Evolutionary conservation across 2,888 invertebrate species (phyloP), one percentile per base, ranked within the genome.

Genomic region (Rhingia campestris): DNA sequence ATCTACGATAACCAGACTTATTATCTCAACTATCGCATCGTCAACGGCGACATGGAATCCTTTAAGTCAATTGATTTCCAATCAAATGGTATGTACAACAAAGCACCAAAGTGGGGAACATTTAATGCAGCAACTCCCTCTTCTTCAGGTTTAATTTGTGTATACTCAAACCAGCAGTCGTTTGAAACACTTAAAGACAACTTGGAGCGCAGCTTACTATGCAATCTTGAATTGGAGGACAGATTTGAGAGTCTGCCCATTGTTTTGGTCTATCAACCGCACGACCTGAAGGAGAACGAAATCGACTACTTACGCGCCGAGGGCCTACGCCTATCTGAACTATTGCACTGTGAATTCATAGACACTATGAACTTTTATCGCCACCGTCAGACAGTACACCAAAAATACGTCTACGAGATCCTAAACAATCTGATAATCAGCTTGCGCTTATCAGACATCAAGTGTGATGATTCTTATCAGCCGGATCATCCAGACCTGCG

Each of bases 161-260:
- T 97, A 30, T 99, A 96, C 91, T 96, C 97, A 88, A 97, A 97
- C 88, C 96, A 96, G 87, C 96, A 97, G 88, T 96, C 97, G 0
- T 96, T 98, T 89, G 97, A 98, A 89, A 98, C 97, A 90, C 95
- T 99, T 63, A 94, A 97, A 87, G 96, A 96, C 76, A 97, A 97
- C 90, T 93, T 99, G 86, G 97, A 98, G 90, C 97, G 97, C 91
- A 97, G 97, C 3, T 92, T 98, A 33, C 92, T 98, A 7, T 96
- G 96, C 14, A 97, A 98, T 93, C 93, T 98, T 75, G 97, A 97
- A 89, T 95, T 97, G 88, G 97, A 98, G 89, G 98, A 98, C 89
- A 95, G 97, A 88, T 96, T 97, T 91, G 97, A 97, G 92, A 91
- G 95, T 84, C 92, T 98, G 86, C 98, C 98, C 2, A 95, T 98